Base-by-base conservation (phyloP, 2,888 invertebrate species). In the Leptothorax acervorum region DNA sequence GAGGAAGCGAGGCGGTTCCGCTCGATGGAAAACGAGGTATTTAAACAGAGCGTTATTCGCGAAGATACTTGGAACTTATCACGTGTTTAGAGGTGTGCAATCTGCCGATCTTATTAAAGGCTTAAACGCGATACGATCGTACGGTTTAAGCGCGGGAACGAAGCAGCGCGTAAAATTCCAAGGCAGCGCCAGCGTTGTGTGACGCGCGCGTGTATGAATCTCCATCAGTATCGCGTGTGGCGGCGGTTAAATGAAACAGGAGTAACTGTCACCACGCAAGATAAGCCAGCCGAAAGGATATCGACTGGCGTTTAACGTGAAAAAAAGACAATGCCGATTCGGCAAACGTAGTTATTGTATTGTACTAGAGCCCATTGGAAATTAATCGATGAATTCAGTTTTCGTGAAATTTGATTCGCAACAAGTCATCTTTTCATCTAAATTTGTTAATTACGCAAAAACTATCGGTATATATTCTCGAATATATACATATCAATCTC, bases 61-160 rank as follows among this genome's bases (percentile, higher is more conserved):
- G 55, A 23, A 79, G 75, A 79, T 74, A 60, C 74, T 60, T 12
- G 48, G 48, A 35, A 60, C 65, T 76, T 76, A 76, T 76, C 76
- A 76, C 79, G 60, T 60, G 79, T 74, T 74, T 60, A 23, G 48
- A 74, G 75, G 75, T 28, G 79, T 74, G 75, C 75, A 79, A 79
- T 74, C 76, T 73, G 35, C 55, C 57, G 79, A 79, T 79, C 79
- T 79, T 48, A 79, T 79, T 74, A 79, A 79, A 79, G 75, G 48
- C 79, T 60, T 68, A 28, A 35, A 35, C 48, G 39, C 79, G 79
- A 79, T 79, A 79, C 45, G 23, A 79, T 79, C 79, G 79, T n/a
- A 23, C 45, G 73, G 48, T 23, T 57, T 73, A 79, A 79, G 79
- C 75, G 55, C 48, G 74, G 48, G 48, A 57, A 60, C 28, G 74